phyloP scores from a whole-genome alignment of 2,888 invertebrate genomes.

The Diachrysia chrysitis region DNA sequence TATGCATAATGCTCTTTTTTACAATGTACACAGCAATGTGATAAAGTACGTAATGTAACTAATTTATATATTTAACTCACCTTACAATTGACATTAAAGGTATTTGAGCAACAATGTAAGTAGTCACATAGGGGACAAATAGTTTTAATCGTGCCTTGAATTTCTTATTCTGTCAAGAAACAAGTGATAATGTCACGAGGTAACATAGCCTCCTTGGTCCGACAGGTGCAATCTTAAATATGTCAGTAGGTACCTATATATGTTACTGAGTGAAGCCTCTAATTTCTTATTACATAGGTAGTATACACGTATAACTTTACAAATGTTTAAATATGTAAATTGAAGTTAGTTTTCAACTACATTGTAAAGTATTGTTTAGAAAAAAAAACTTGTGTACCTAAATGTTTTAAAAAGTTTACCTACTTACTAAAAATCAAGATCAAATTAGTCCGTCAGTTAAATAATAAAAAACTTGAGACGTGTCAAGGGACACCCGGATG shows the following conservation, averaged over 20 bases:
- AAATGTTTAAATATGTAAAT: too few relatives aligned
- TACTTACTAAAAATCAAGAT: too few relatives aligned
- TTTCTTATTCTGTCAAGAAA: neutral
- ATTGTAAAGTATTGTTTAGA: too few relatives aligned
- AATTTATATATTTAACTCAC: neutral
- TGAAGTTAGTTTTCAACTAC: too few relatives aligned
- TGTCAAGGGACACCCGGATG: too few relatives aligned
- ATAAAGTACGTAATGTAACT: neutral
- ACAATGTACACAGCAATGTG: neutral
- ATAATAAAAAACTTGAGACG: too few relatives aligned
- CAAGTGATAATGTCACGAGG: neutral
- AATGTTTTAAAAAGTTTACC: too few relatives aligned
- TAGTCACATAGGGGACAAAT: neutral
- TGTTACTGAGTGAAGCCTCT: neutral
- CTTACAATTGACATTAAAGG: neutral
- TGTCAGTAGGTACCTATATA: neutral
- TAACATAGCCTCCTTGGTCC: neutral
- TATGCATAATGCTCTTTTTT: too few relatives aligned
- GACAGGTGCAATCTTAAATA: neutral
- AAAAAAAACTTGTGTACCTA: too few relatives aligned
- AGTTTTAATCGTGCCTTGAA: neutral
- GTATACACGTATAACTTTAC: too few relatives aligned
- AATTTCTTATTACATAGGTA: too few relatives aligned
- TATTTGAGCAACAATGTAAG: neutral
- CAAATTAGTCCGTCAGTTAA: too few relatives aligned